A percentile compares a stretch with the other conserved stretches of the same genome.
Evolutionary conservation across 2,797 vertebrate species (phyloP).

Genomic region (Capromys pilorides): DNA sequence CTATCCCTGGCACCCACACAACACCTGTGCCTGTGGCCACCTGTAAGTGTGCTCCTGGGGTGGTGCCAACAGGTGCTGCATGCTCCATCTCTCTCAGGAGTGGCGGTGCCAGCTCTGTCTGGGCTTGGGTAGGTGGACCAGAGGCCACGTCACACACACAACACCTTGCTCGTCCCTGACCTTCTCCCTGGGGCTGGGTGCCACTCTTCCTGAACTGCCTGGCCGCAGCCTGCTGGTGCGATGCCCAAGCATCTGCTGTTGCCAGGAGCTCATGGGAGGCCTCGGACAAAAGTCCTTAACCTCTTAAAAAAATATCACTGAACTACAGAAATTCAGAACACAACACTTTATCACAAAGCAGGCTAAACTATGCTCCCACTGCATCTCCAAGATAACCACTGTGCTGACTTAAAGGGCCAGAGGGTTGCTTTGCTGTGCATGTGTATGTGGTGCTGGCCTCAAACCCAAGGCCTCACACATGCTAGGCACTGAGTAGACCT

Average conservation of each 20-base stretch:
- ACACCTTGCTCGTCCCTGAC: background rate
- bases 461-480: background rate
- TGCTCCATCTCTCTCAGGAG: background rate
- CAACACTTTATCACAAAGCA: too few species aligned
- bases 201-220: background rate
- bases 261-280: background rate
- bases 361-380: background rate
- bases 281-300: background rate
- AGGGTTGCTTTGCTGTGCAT: background rate
- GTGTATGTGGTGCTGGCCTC: background rate
- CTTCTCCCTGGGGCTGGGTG: background rate
- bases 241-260: background rate
- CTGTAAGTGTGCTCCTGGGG: background rate
- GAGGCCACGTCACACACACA: background rate
- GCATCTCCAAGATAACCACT: background rate
- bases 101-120: too few species aligned
- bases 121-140: background rate
- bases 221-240: background rate
- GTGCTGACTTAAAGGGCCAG: background rate
- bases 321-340: background rate
- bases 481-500: background rate
- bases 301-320: background rate
- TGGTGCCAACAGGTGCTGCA: fast-evolving
- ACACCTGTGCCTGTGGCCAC: background rate
- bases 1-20: background rate